Base-by-base conservation (phyloP, 2,113 vertebrate genomes). In the Calidris pugnax region DNA sequence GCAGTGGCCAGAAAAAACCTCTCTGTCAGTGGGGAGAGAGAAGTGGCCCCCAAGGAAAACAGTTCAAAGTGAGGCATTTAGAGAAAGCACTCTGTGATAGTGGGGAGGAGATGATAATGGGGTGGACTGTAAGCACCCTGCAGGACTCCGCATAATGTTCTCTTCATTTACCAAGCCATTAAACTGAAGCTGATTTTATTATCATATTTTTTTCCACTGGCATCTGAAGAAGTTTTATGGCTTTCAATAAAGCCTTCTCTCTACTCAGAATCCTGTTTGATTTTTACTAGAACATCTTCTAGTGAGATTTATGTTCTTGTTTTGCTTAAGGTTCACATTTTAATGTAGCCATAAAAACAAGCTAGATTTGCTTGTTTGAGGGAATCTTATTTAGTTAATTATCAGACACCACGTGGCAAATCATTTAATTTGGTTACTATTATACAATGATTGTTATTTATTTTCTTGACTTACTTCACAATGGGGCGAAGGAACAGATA, bases 251-350 rank as follows among this genome's bases (percentile, higher is more conserved):
- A 97, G 84, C 76, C 85, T 88, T 92, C 47, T 91, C 76, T 94
- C 74, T 91, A 74, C 78, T 96, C 86, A 95, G 83, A 97, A 93
- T 56, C 84, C 64, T 89, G 68, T 86, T 96, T 96, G 89, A 92
- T 95, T 97, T 97, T 96, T 97, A 93, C 88, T 90, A 87, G 86
- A 96, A 81, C 60, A 77, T 95, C 87, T 96, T 96, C 95, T 71
- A 91, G 62, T 96, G 95, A 98, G 97, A 98, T 98, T 98, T 97
- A 98, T 97, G 95, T 87, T 97, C 97, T 98, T 98, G 96, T 98
- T 98, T 98, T 98, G 96, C 95, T 98, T 98, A 98, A 98, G 96
- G 98, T 96, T 98, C 97, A 97, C 94, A 96, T 97, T 98, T 98
- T 98, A 98, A 96, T 93, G 78, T 85, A 96, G 91, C 76, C 95